These are phyloP conservation scores for Dinoponera quadriceps DNA, from an alignment of 1,140 invertebrate species.

Conservation along the genomic window DNA sequence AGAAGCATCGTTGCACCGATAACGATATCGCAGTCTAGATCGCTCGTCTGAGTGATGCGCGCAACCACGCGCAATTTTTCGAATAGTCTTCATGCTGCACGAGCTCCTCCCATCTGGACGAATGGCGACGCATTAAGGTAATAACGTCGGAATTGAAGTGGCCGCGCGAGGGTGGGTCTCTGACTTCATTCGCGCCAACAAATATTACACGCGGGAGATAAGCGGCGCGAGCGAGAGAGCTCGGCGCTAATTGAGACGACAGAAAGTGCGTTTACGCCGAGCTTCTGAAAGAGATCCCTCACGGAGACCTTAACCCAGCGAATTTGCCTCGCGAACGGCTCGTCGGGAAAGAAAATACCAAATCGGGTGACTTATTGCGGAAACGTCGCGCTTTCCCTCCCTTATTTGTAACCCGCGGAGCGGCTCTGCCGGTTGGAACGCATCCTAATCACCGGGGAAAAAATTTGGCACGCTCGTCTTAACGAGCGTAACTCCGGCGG, in stretches of 20 bases:
- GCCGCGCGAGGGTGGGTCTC: slow-evolving; percentile 58
- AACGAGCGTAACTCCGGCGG: background rate
- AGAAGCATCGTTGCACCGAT: background rate
- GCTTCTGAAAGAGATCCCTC: background rate
- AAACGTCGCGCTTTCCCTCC: background rate
- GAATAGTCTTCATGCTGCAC: background rate
- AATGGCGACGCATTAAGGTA: slow-evolving; percentile 60
- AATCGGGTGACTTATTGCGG: background rate
- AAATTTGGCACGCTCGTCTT: slow-evolving; percentile 19
- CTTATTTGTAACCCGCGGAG: slow-evolving; percentile 2
- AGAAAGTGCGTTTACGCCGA: background rate
- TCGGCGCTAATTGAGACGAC: slow-evolving; percentile 43
- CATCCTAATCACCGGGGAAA: slow-evolving; percentile 16
- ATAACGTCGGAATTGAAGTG: slow-evolving; percentile 69
- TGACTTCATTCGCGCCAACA: slow-evolving; percentile 49
- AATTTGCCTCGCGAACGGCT: too few relatives aligned
- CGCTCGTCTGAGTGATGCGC: background rate
- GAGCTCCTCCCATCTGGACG: slow-evolving; percentile 21
- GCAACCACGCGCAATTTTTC: background rate
- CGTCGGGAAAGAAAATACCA: too few relatives aligned
- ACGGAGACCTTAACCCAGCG: too few relatives aligned
- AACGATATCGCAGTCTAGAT: background rate
- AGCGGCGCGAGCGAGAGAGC: slow-evolving; percentile 9
- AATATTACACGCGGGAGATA: slow-evolving; percentile 37
- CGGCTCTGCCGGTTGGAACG: slow-evolving; percentile 9